Base-by-base conservation (phyloP, 2,797 vertebrate genomes). In the Artibeus jamaicensis region DNA sequence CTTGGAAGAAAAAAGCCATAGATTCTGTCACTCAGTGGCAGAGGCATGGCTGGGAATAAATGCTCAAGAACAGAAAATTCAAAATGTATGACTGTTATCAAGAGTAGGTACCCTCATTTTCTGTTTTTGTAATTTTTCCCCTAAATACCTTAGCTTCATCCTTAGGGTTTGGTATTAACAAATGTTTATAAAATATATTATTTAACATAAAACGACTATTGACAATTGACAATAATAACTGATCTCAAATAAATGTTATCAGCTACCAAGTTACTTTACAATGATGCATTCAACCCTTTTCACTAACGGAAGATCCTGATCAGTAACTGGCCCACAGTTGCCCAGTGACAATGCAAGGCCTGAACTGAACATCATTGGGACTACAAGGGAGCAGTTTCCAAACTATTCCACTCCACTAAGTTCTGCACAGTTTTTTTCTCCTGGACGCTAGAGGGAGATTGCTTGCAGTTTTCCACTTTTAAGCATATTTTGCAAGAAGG, bases 371-470 rank as follows among this genome's bases (percentile, higher is more conserved):
- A 19, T 53, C 18, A 32, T 37, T 48, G 15, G 0, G 2, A 79
- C 50, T 74, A 79, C 18, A n/a, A 46, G 78, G 12, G 1, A 88
- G 12, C 9, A 44, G 19, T 34, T 74, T 55, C 42, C 85, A 76
- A 24, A 4, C 67, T 34, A 46, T 79, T 70, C 24, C 24, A 16
- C 39, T 15, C 2, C 16, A 19, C 3, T 18, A 18, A n/a, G 21
- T 2, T n/a, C 21, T 91, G 48, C 14, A 78, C 24, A 11, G 74
- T 96, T 96, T 91, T 96, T 37, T 32, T 70, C n/a, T 44, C 59
- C 74, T 89, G 95, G 94, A 96, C 93, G 0, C 96, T 97, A 97
- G 95, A 96, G 96, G 95, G 96, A 97, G 97, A 88, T 84, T 95
- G 76, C 55, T 89, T 94, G 70, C 71, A 82, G 50, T 92, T 86